Evolutionary conservation across 2,113 vertebrate species (phyloP).

Genomic region (Struthidea cinerea): DNA sequence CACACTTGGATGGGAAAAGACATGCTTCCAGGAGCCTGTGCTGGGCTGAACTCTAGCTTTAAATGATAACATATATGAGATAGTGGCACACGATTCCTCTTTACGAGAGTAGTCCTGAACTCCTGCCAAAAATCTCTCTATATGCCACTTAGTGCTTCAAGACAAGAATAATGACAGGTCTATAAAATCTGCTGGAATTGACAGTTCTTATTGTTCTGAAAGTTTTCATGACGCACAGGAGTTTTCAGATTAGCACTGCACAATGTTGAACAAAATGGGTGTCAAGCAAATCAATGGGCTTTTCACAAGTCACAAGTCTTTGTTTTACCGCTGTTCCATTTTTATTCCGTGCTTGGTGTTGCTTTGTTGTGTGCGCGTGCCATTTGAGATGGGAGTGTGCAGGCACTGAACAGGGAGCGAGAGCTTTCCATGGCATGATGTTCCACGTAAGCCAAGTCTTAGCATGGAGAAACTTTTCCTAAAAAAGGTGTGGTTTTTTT

Average conservation of each 20-base stretch:
- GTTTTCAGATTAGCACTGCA: slow-evolving; percentile 42
- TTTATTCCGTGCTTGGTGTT: background rate
- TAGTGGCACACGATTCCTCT: background rate
- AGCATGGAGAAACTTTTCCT: background rate
- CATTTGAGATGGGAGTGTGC: background rate
- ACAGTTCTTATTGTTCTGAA: slow-evolving; percentile 59
- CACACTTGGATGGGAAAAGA: background rate
- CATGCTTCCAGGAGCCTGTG: background rate
- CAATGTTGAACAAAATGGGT: slow-evolving; percentile 29
- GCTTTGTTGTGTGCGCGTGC: background rate
- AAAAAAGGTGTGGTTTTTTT: background rate
- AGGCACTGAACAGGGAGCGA: background rate
- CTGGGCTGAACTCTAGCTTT: background rate
- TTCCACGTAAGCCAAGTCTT: background rate
- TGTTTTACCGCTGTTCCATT: background rate
- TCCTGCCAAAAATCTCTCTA: slow-evolving; percentile 40
- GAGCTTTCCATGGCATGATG: background rate
- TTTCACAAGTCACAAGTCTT: background rate
- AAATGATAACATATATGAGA: background rate
- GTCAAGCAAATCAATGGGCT: slow-evolving; percentile 46
- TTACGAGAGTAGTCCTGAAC: background rate
- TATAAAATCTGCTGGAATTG: slow-evolving; percentile 53
- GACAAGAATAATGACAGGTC: slow-evolving; percentile 61
- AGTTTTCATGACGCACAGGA: slow-evolving; percentile 30
- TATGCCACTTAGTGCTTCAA: slow-evolving; percentile 18